Evolutionary conservation across 1,140 invertebrate species (phyloP).

Genomic region (Paraescarpia echinospica): DNA sequence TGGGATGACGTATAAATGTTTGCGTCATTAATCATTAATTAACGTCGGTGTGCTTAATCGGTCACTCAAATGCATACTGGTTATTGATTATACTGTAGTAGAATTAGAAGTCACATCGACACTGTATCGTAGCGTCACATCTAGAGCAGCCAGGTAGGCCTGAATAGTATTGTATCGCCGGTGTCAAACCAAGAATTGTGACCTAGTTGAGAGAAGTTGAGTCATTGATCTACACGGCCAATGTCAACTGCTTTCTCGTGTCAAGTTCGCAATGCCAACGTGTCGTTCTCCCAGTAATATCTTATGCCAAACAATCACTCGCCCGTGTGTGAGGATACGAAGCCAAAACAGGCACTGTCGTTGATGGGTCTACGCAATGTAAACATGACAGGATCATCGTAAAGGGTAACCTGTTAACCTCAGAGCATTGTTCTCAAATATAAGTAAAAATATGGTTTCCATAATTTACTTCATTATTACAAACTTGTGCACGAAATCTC

Average conservation of each 20-base stretch:
- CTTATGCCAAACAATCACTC: no score
- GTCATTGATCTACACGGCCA: not conserved
- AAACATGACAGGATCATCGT: not conserved
- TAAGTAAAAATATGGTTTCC: not conserved
- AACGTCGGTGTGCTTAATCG: not conserved
- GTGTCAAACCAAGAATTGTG: not conserved
- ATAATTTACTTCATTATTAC: not conserved
- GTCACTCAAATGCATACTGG: not conserved
- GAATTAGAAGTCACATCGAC: not conserved
- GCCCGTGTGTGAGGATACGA: no score
- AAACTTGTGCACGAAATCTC: not conserved
- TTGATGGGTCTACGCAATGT: not conserved
- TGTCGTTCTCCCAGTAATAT: not conserved
- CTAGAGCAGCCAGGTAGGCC: not conserved
- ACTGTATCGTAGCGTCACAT: not conserved
- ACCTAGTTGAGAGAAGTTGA: not conserved
- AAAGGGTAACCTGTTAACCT: not conserved
- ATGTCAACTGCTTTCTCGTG: not conserved
- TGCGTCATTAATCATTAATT: not conserved
- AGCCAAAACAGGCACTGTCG: no score
- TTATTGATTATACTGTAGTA: not conserved
- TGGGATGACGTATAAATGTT: not conserved
- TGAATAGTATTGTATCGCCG: no score
- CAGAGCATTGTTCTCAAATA: not conserved
- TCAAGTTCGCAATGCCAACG: not conserved